Evolutionary conservation across 2,797 vertebrate species (phyloP).

Genomic region (Neopelma chrysocephalum): DNA sequence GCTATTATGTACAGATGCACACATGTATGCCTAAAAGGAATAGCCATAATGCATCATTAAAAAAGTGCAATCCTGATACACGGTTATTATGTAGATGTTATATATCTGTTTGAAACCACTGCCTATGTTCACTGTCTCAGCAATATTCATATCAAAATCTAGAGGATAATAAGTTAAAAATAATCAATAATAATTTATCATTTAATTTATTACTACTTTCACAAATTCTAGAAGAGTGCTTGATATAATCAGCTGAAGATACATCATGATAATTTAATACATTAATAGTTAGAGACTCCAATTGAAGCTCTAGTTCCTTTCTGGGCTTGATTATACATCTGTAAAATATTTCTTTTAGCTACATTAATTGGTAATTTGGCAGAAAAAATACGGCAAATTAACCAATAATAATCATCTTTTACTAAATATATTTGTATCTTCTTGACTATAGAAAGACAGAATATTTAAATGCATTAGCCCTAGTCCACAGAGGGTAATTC

Average conservation of each 20-base stretch:
- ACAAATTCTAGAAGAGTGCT: constrained; percentile 42
- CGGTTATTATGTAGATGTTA: not conserved
- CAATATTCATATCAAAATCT: not conserved
- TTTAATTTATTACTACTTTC: constrained; percentile 52
- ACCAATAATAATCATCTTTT: constrained; percentile 38
- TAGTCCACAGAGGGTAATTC: not conserved
- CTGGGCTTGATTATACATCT: constrained; percentile 50
- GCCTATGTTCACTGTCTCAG: not conserved
- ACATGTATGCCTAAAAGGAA: not conserved
- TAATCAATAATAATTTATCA: constrained; percentile 41
- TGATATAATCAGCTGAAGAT: constrained; percentile 55
- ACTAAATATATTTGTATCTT: not conserved
- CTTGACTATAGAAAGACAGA: not conserved
- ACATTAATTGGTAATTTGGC: constrained; percentile 55
- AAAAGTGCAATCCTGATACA: not conserved
- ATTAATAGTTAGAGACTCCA: constrained; percentile 15
- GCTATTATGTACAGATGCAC: not conserved
- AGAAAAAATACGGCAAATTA: constrained; percentile 44
- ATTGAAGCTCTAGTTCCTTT: constrained; percentile 20
- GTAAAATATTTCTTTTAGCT: constrained; percentile 59
- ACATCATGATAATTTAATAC: constrained; percentile 52
- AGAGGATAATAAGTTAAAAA: constrained; percentile 24
- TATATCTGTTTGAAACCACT: not conserved
- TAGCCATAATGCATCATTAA: not conserved
- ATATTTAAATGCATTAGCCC: not conserved